A percentile compares a stretch with the other conserved stretches of the same genome.
phyloP scores from a whole-genome alignment of 2,888 invertebrate genomes.

The Blera fallax region DNA sequence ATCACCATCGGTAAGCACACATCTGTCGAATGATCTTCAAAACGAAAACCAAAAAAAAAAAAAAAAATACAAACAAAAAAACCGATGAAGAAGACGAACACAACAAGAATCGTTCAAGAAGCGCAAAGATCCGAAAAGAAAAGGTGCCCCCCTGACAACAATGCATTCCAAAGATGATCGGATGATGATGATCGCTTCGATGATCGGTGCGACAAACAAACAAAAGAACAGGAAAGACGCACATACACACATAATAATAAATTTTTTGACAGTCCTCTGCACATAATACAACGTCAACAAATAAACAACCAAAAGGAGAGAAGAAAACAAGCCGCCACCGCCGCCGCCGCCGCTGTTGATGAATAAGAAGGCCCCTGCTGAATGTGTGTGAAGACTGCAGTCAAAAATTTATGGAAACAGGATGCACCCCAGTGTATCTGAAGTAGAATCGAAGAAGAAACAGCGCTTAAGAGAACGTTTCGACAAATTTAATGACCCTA shows the following conservation, averaged over 20 bases:
- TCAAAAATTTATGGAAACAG: constrained; percentile 48
- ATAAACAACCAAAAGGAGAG: constrained; percentile 48
- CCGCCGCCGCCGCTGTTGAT: constrained; percentile 10
- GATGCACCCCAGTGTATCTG: constrained; percentile 48
- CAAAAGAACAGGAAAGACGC: constrained; percentile 67
- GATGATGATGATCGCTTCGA: constrained; percentile 71
- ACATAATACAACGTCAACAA: constrained; percentile 67
- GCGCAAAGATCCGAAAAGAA: constrained; percentile 57
- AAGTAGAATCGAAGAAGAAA: constrained; percentile 4
- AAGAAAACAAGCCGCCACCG: constrained; percentile 31
- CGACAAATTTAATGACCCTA: constrained; percentile 54
- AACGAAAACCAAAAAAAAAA: constrained; percentile 25
- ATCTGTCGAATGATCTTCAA: constrained; percentile 67
- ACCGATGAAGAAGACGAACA: background rate
- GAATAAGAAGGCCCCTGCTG: constrained; percentile 3
- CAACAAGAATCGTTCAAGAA: constrained; percentile 28
- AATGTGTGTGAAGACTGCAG: constrained; percentile 28
- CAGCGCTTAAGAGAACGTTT: constrained; percentile 34
- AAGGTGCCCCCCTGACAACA: constrained; percentile 69
- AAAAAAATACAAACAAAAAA: background rate
- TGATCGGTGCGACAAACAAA: constrained; percentile 70
- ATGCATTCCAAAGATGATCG: constrained; percentile 70
- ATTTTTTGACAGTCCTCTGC: constrained; percentile 68
- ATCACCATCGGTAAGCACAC: constrained; percentile 56
- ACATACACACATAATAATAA: constrained; percentile 61